Percentiles rank a stretch among this genome's conserved stretches.
phyloP scores from a whole-genome alignment of 2,797 vertebrate genomes.

The Pangasius sanitwongsei region DNA sequence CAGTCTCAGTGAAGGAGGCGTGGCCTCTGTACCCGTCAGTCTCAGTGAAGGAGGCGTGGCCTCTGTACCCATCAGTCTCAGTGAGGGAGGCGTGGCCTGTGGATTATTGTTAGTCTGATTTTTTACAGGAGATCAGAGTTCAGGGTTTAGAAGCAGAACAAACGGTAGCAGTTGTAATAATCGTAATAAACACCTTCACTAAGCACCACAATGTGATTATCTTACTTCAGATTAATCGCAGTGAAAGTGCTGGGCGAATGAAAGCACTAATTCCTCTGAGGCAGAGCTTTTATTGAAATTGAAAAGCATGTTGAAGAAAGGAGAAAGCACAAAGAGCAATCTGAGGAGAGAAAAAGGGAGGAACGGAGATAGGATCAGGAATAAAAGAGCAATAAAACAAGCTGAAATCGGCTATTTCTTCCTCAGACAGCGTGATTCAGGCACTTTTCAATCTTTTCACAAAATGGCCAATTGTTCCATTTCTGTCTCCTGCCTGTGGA shows the following conservation, averaged over 20 bases:
- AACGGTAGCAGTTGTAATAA: neutral
- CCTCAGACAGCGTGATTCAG: neutral
- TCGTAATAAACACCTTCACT: neutral
- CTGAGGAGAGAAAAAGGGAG: slow-evolving; percentile 3
- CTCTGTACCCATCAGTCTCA: neutral
- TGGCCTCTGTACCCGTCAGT: neutral
- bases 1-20: no score
- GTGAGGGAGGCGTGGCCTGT: neutral
- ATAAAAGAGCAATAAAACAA: slow-evolving; percentile 1
- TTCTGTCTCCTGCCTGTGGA: neutral
- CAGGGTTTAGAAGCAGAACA: neutral
- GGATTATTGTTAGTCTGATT: neutral
- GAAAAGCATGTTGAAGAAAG: slow-evolving; percentile 24
- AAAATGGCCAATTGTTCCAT: neutral
- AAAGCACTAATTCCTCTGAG: slow-evolving; percentile 28
- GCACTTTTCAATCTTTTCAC: neutral
- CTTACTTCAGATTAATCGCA: neutral
- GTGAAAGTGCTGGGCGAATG: slow-evolving; percentile 1
- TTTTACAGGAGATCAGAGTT: neutral
- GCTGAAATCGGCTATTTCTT: neutral
- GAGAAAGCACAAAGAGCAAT: neutral
- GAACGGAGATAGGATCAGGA: neutral
- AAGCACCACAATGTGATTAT: neutral
- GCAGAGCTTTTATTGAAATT: slow-evolving; percentile 43
- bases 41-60: neutral